These are phyloP conservation scores for Eucidaris tribuloides DNA, from an alignment of 35 echinoderm and acorn worm genomes.

Conservation along the genomic window DNA sequence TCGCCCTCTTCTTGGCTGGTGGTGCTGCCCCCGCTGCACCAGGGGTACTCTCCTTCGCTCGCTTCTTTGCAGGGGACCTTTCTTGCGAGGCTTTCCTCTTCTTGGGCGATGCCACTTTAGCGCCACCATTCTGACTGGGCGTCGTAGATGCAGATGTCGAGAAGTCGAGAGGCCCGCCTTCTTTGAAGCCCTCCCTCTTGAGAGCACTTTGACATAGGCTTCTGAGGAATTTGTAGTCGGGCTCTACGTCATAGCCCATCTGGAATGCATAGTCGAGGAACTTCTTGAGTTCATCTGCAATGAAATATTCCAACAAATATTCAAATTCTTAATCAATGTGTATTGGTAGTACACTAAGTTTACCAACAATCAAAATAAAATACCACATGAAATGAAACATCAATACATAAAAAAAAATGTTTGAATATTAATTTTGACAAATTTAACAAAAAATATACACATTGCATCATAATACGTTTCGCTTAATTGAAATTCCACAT, in stretches of 20 bases:
- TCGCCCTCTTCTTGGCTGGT: not conserved
- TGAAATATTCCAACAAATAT: no score
- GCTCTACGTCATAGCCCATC: constrained; percentile 56
- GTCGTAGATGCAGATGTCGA: not conserved
- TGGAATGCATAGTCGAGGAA: constrained; percentile 75
- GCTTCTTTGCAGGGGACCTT: not conserved
- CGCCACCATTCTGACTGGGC: not conserved
- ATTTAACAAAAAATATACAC: not conserved
- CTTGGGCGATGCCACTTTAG: not conserved
- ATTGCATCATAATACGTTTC: not conserved
- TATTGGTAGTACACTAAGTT: not conserved
- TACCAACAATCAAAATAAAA: not conserved
- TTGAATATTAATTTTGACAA: not conserved
- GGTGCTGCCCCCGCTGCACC: not conserved
- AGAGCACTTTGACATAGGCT: constrained; percentile 58
- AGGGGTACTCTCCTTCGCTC: not conserved
- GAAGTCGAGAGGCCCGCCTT: constrained; percentile 70
- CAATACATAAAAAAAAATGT: not conserved
- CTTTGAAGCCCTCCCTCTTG: constrained; percentile 40
- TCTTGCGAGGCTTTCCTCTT: constrained; percentile 6
- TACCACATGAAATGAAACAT: not conserved
- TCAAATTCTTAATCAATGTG: not conserved
- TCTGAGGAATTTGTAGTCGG: constrained; percentile 68
- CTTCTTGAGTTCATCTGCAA: constrained; percentile 69
- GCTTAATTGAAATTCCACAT: not conserved